Base-by-base conservation (phyloP, 2,113 vertebrate genomes). In the Hippocampus guttulatus region DNA sequence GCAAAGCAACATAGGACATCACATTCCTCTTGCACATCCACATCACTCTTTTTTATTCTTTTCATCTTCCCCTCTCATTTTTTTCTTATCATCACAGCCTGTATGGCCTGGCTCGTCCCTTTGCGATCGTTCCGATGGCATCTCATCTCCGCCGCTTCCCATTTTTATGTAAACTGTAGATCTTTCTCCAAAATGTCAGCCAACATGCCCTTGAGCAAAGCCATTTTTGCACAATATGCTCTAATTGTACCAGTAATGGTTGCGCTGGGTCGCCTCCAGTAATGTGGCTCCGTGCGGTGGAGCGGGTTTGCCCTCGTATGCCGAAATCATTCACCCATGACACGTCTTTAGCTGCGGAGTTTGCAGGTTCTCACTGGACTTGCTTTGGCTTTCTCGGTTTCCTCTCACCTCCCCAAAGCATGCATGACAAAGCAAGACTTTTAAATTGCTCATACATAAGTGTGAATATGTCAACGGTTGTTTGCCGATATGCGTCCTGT, bases 231-330 rank as follows among this genome's bases (percentile, higher is more conserved):
- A 78, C 75, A 84, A 81, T 77, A 69, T 73, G 70, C 76, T 78
- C 64, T 10, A 18, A 82, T 84, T 81, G 75, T 80, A 73, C 41
- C 66, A 69, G 65, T 87, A 84, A 89, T 86, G 68, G 78, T 74
- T 70, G 49, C 43, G 69, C 62, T 74, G 71, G 54, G 57, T 70
- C 68, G 75, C 75, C 75, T 75, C 74, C 49, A 79, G 74, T 71
- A 15, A 70, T 69, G 71, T 66, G 41, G 69, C 49, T 57, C 27
- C 49, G 55, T 71, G 64, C 57, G 23, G n/a, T 63, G 3, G 25
- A 58, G 43, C 55, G 68, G 43, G 60, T 75, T 73, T 65, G 51
- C 54, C 49, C 49, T 49, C 54, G 54, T 68, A 38, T 54, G 68
- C 6, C 71, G 21, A 3, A n/a, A 68, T n/a, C 57, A 16, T 49